Base-by-base conservation (phyloP, 2,888 invertebrate genomes). In the Alloscopus bannaensis region DNA sequence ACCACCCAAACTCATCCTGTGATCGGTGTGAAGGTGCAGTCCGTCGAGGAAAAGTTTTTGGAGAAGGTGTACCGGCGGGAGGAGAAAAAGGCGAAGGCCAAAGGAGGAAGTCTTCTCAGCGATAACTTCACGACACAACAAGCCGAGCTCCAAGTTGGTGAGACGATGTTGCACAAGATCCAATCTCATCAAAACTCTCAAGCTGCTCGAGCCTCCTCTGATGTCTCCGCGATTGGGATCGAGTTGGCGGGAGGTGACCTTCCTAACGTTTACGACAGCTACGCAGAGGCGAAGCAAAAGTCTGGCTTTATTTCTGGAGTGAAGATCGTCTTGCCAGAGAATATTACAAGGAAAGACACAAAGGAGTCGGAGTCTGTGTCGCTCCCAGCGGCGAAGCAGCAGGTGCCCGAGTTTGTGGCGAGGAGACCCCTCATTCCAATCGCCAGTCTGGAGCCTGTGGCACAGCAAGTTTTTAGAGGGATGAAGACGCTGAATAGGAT, bases 401-500 rank as follows among this genome's bases (percentile, higher is more conserved):
- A 50, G 11, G 81, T 84, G 11, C 84, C 91, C 0, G 90, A 91
- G n/a, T 87, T 92, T 0, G 88, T 90, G 71, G 89, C 94, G 29
- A 93, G 93, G 22, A 91, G 92, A 86, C 89, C 91, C 86, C 90
- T 92, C 66, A 90, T 95, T 0, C 89, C 91, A 36, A 90, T 93
- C 82, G 89, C 91, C 0, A 89, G 90, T 26, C 88, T 94, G 85
- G 94, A 94, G 87, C 90, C 95, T 91, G 92, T 97, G 70, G 97
- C 96, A 0, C 93, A 94, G 89, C 91, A 94, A 89, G 97, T 95
- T 0, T 99, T 99, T 88, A 92, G 92, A 86, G 95, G 95, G 85
- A 93, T 95, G 68, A 93, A 94, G 87, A 90, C 92, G 66, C 90
- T 99, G 40, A 99, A 99, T 89, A 91, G 94, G 70, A 98, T 99